phyloP scores from a whole-genome alignment of 2,113 vertebrate genomes.

The Mirounga angustirostris region DNA sequence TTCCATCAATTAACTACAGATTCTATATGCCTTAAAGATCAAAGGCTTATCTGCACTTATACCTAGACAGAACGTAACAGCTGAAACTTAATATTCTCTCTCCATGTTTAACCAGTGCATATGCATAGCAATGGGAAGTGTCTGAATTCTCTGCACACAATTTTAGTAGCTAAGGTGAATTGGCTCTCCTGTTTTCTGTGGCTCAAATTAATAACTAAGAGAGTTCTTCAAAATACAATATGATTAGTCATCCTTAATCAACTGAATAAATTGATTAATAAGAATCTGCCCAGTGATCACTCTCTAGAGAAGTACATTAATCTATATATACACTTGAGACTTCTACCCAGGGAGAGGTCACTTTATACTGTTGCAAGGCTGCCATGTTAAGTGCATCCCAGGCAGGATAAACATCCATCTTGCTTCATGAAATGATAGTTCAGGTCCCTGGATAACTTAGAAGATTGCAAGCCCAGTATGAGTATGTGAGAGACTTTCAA shows the following conservation, averaged over 20 bases:
- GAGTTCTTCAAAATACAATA: constrained; percentile 42
- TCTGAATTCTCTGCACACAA: neutral
- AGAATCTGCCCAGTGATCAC: constrained; percentile 26
- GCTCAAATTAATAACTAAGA: neutral
- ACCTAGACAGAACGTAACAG: neutral
- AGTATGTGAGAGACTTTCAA: constrained; percentile 67
- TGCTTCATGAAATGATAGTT: constrained; percentile 64
- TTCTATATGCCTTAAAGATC: neutral
- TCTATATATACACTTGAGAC: constrained; percentile 22
- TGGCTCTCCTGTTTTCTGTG: neutral
- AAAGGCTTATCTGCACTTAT: neutral
- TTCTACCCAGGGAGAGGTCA: constrained; percentile 5
- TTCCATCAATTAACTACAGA: neutral
- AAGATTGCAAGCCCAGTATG: constrained; percentile 50
- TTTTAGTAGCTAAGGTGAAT: neutral
- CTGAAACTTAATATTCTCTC: neutral
- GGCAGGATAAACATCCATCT: constrained; percentile 53
- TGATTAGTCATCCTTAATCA: constrained; percentile 63
- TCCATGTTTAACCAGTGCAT: accelerated
- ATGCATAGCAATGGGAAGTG: accelerated
- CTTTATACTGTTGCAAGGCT: neutral
- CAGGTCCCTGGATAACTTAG: constrained; percentile 46
- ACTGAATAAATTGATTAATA: constrained; percentile 60
- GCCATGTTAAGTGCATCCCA: constrained; percentile 32
- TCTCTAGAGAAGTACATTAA: constrained; percentile 52